Conservation (phyloP, 2,113 vertebrate genomes). For the Marcusenius ussheri region DNA sequence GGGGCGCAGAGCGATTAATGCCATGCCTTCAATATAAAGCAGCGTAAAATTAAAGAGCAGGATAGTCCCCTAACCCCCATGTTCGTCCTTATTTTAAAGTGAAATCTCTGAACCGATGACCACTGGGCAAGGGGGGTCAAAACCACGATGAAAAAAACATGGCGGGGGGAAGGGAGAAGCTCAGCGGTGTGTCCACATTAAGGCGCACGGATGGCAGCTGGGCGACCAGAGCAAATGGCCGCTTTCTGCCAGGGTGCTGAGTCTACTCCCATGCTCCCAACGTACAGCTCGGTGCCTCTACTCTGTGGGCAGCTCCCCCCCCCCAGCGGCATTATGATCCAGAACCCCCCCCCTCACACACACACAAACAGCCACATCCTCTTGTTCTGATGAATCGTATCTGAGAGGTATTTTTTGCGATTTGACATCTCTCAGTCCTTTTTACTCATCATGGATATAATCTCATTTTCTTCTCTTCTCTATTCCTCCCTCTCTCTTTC, state of each 20-base stretch:
- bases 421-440: background rate
- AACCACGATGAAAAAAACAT: background rate
- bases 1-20: background rate
- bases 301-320: background rate
- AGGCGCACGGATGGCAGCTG: background rate
- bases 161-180: background rate
- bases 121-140: background rate
- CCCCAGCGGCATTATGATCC: background rate
- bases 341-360: background rate
- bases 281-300: background rate
- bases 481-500: background rate
- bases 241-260: background rate
- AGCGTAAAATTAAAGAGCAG: background rate
- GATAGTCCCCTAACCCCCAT: background rate
- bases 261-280: background rate
- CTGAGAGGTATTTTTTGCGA: background rate
- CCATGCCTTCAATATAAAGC: background rate
- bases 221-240: background rate
- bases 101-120: background rate
- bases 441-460: background rate
- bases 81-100: background rate
- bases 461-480: background rate
- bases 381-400: background rate
- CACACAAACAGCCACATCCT: background rate
- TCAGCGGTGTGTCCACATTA: background rate